Base-by-base conservation (phyloP, 1,140 invertebrate genomes). In the Camponotus floridanus region DNA sequence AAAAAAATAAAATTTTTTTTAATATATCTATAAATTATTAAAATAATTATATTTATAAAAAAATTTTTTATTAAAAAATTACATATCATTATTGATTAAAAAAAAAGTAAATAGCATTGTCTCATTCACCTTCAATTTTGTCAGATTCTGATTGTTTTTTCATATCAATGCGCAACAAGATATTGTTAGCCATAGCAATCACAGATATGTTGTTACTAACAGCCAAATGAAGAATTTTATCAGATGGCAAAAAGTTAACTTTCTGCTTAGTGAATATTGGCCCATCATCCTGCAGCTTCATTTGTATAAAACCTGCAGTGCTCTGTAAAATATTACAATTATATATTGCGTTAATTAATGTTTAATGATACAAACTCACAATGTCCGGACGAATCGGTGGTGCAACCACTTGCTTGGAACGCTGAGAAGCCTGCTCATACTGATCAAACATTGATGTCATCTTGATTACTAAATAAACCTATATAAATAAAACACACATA, bases 121-220 rank as follows among this genome's bases (percentile, higher is more conserved):
- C 18, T 42, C 0, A 31, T 33, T 2, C 95, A 98, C 98, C 97
- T 96, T 98, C 97, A 89, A 97, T 96, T 84, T 97, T 96, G 81
- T 97, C 96, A 11, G 98, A n/a, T n/a, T n/a, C n/a, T n/a, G n/a
- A n/a, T n/a, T n/a, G 97, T 88, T 97, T 96, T 87, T 97, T 97
- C 86, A 99, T 95, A 94, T 99, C 97, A 85, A 99, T 97, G 61
- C 98, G 95, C 68, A 98, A 96, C 3, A 99, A 91, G 71, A 97
- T 96, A 91, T 97, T 97, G 93, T 98, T 98, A 33, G 97, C 96
- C 97, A 99, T 97, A 1, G 97, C 97, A 76, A 99, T 96, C 0
- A 98, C 97, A 57, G 99, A 95, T 91, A 97, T 97, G 92, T 98
- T 98, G 91, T 97, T 98, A 26, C 97, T 96, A 1, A 98, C 97